Evolutionary conservation across 2,888 invertebrate genomes (phyloP), one percentile per base, ranked within the genome.

Genomic region (Acleris literana): DNA sequence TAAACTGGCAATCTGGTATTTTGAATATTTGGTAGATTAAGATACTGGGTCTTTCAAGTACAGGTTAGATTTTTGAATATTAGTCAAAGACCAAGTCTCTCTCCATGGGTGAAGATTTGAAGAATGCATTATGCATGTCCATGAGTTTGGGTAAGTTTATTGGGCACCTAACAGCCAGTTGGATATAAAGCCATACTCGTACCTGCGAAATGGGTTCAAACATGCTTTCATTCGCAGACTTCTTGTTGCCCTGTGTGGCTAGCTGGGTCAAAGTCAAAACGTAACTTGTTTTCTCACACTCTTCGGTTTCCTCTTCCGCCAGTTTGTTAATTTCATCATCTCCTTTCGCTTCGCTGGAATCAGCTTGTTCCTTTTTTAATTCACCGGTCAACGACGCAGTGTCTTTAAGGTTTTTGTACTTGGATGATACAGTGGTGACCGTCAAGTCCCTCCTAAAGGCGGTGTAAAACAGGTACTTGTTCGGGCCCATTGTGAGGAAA

Each of bases 201-300:
- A 94, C 94, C 88, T 95, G 95, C 44, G 95, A 93, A 78, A 94
- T 93, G 0, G 94, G 90, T 79, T 95, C 95, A 77, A 95, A 96
- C 71, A 87, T 76, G 70, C 82, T 90, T 63, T 86, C 84, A 64
- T 90, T 79, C 0, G 64, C 58, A 3, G 71, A 46, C 65, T 77
- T 74, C 46, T 76, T 62, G 49, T 81, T 73, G 59, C 65, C 68
- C 62, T 83, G 78, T 18, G 76, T 71, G 2, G 78, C 78, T 5
- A 82, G 71, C 82, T 96, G 96, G 0, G 95, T 94, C 86, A 96
- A 93, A 51, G 96, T 96, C 56, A 97, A 86, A 67, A 96, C 82
- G 75, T 96, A 97, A 76, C 94, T 95, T 55, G 94, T 95, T 77
- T 93, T 94, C 73, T 94, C 94, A 44, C 84, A 71, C 56, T 94